Evolutionary conservation across 2,888 invertebrate species (phyloP).

Genomic region (Drosophila seclusa): DNA sequence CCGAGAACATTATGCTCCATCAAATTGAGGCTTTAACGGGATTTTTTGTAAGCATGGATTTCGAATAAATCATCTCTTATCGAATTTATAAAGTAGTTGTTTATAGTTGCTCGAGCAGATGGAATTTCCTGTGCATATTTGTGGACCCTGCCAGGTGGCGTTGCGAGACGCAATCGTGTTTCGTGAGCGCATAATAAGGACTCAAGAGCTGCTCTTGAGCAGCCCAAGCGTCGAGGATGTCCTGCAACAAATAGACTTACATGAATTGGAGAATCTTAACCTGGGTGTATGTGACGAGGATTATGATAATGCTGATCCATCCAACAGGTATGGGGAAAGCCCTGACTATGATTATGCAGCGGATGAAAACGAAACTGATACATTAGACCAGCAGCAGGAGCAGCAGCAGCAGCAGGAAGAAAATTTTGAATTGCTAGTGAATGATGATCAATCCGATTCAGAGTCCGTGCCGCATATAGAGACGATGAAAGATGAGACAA

Average conservation of each 20-base stretch:
- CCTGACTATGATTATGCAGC: conserved; percentile 11
- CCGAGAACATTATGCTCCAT: conserved; percentile 58
- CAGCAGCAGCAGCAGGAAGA: conserved; percentile 1
- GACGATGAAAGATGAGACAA: background rate
- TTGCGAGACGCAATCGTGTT: conserved; percentile 59
- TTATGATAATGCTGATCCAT: background rate
- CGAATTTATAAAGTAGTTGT: background rate
- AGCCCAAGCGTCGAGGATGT: conserved; percentile 21
- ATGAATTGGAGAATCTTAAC: conserved; percentile 21
- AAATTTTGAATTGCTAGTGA: background rate
- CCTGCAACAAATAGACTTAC: conserved; percentile 37
- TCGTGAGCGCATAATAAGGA: conserved; percentile 64
- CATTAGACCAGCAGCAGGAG: background rate
- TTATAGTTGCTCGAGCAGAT: conserved; percentile 42
- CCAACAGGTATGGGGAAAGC: conserved; percentile 12
- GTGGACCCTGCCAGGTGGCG: conserved; percentile 61
- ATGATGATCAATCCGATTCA: background rate
- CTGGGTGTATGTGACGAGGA: background rate
- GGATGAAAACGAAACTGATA: conserved; percentile 2
- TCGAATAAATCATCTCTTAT: background rate
- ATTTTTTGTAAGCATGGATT: conserved; percentile 52
- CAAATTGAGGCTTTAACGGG: conserved; percentile 70
- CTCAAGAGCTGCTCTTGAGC: conserved; percentile 54
- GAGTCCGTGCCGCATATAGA: background rate
- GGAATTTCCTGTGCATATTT: conserved; percentile 54